Conservation (phyloP, 2,888 invertebrate genomes). For the Agriotes lineatus region DNA sequence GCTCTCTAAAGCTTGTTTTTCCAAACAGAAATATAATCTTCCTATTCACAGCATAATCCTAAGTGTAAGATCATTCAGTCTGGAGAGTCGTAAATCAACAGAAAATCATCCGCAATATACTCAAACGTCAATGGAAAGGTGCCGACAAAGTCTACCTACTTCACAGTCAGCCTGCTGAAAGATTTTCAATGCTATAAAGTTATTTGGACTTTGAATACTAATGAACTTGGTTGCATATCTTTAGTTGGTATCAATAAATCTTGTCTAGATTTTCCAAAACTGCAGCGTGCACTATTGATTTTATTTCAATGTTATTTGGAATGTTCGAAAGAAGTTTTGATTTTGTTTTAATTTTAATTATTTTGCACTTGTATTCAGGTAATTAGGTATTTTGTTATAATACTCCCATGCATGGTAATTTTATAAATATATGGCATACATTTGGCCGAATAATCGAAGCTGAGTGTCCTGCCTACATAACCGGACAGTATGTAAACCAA, state of each 20-base stretch:
- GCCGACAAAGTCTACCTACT: conserved; percentile 51
- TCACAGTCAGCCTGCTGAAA: conserved; percentile 52
- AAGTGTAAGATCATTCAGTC: conserved; percentile 53
- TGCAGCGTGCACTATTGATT: no score
- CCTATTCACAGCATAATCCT: conserved; percentile 51
- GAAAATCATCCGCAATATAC: conserved; percentile 53
- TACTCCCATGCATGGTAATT: no score
- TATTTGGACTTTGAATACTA: conserved; percentile 54
- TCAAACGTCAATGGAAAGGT: conserved; percentile 51
- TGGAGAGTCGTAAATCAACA: conserved; percentile 55
- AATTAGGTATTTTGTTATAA: no score
- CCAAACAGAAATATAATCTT: conserved; percentile 54
- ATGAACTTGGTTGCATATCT: conserved; percentile 47
- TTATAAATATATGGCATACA: not conserved
- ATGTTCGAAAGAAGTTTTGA: no score
- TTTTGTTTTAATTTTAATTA: no score
- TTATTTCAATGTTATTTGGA: no score
- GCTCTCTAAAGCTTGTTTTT: conserved; percentile 50
- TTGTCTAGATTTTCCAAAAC: not conserved
- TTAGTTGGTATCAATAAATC: conserved; percentile 6
- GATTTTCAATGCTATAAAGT: conserved; percentile 49
- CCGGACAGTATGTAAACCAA: conserved; percentile 21
- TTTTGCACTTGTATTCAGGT: no score
- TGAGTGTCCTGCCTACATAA: conserved; percentile 20
- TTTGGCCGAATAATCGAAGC: conserved; percentile 28